Percentiles rank a stretch among this genome's conserved stretches.
Conservation (phyloP, 1,140 invertebrate genomes). For the Formica selysi region DNA sequence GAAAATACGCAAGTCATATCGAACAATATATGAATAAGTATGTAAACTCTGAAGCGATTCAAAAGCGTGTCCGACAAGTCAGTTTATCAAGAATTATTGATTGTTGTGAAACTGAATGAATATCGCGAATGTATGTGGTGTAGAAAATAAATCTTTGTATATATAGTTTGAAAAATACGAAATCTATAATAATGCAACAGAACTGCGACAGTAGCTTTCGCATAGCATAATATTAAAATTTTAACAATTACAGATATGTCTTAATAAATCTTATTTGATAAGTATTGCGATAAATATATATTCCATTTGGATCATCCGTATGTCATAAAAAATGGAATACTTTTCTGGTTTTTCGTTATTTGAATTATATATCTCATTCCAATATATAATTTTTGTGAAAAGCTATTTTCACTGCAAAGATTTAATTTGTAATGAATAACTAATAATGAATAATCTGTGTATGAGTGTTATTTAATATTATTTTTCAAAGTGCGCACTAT, state of each 20-base stretch:
- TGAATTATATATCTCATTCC: not conserved
- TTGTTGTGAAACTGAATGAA: conserved; percentile 32
- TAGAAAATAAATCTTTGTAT: conserved; percentile 41
- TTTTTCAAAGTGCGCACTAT: not conserved
- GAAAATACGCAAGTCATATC: conserved; percentile 37
- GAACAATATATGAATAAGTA: conserved; percentile 35
- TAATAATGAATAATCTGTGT: too few relatives aligned
- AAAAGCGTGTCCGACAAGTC: conserved; percentile 2
- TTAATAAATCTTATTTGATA: conserved; percentile 14
- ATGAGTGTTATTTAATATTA: too few relatives aligned
- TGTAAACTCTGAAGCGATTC: conserved; percentile 31
- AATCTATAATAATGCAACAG: conserved; percentile 8
- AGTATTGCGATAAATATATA: not conserved
- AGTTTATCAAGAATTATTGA: conserved; percentile 32
- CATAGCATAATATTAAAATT: conserved; percentile 5
- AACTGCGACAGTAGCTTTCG: not conserved
- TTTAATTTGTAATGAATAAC: not conserved
- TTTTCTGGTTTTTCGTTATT: conserved; percentile 20
- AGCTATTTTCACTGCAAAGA: conserved; percentile 1
- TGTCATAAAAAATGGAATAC: not conserved
- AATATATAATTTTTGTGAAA: not conserved
- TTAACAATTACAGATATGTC: not conserved
- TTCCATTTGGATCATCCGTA: not conserved
- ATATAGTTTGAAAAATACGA: conserved; percentile 36
- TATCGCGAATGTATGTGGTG: conserved; percentile 19